A percentile compares a stretch with the other conserved stretches of the same genome.
Evolutionary conservation across 2,113 vertebrate species (phyloP).

Genomic region (Andinoacara biseriatus): DNA sequence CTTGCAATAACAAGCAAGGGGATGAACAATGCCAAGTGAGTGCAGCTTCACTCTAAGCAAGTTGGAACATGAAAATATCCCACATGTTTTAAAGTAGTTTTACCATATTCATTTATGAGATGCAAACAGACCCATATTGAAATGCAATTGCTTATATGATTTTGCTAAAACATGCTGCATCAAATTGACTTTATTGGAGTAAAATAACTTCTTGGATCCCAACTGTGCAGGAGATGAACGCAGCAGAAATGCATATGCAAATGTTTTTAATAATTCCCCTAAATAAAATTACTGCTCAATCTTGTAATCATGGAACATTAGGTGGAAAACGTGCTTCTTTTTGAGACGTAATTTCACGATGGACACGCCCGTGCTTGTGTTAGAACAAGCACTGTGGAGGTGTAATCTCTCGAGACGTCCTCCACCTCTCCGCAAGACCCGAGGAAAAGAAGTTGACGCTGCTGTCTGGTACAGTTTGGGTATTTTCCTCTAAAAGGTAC

Average conservation of each 20-base stretch:
- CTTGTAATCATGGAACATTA: not conserved
- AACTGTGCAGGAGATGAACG: not conserved
- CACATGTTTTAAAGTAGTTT: not conserved
- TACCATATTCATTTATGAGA: not conserved
- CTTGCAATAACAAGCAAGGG: slow-evolving; percentile 42
- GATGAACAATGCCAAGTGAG: slow-evolving; percentile 17
- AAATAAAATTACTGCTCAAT: not conserved
- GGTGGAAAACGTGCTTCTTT: not conserved
- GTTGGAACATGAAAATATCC: slow-evolving; percentile 30
- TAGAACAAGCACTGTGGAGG: slow-evolving; percentile 32
- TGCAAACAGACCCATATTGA: not conserved
- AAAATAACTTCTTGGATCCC: not conserved
- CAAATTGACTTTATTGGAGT: not conserved
- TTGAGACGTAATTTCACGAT: not conserved
- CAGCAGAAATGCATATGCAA: not conserved
- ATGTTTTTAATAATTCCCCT: not conserved
- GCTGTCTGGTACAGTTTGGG: not conserved
- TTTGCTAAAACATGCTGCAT: not conserved
- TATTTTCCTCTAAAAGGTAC: slow-evolving; percentile 60
- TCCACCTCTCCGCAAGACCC: slow-evolving; percentile 37
- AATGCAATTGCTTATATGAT: not conserved
- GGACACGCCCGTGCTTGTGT: slow-evolving; percentile 62
- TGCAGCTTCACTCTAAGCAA: slow-evolving; percentile 8
- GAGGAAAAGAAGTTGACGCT: slow-evolving; percentile 38
- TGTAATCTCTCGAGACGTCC: slow-evolving; percentile 32